These are phyloP conservation scores for Hyposoter dolosus DNA, from an alignment of 2,888 invertebrate species.

Conservation along the genomic window DNA sequence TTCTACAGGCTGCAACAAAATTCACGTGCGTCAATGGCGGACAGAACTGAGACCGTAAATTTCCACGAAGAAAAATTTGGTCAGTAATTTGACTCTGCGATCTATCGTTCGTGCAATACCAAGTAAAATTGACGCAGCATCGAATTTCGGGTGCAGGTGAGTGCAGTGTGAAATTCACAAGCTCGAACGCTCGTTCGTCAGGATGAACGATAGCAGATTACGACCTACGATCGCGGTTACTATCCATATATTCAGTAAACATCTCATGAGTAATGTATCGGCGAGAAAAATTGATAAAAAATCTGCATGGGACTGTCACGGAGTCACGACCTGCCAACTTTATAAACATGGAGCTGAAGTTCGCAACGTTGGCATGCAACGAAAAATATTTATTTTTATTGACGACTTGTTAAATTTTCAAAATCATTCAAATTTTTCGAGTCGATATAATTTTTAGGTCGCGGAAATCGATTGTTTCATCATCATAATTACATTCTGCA, in stretches of 20 bases:
- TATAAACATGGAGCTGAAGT: no score
- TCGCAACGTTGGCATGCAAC: no score
- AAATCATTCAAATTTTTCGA: no score
- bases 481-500: no score
- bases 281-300: not conserved
- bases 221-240: no score
- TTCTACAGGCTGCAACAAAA: conserved; percentile 12
- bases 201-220: no score
- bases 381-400: no score
- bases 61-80: not conserved
- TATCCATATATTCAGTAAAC: not conserved
- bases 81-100: not conserved
- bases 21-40: not conserved
- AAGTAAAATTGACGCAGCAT: not conserved
- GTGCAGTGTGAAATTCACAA: not conserved
- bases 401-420: no score
- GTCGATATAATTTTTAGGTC: no score
- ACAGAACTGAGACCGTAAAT: not conserved
- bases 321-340: not conserved
- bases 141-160: no score
- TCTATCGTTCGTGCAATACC: not conserved
- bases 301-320: not conserved
- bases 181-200: not conserved
- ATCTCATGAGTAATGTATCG: not conserved
- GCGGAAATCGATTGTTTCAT: no score